phyloP scores from a whole-genome alignment of 2,888 invertebrate genomes.

The Entomobrya proxima region DNA sequence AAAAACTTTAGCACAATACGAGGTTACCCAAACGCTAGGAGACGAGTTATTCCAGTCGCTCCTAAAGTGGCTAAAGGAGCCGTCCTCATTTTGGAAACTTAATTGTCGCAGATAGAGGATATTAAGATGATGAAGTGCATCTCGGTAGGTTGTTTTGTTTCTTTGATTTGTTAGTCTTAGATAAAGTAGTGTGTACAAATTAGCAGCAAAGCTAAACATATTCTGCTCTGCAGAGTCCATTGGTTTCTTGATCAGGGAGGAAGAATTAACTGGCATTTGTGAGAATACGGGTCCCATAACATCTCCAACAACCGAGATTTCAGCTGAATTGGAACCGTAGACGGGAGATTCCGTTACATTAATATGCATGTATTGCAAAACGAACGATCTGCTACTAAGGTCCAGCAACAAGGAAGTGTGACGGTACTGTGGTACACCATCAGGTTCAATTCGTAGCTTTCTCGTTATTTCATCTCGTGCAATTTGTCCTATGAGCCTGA shows the following conservation, averaged over 20 bases:
- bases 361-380: slow-evolving; percentile 96
- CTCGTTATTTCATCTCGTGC: slow-evolving; percentile 85
- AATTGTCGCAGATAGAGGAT: slow-evolving; percentile 92
- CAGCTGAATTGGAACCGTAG: slow-evolving; percentile 92
- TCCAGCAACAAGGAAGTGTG: slow-evolving; percentile 95
- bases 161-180: slow-evolving; percentile 94
- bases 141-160: slow-evolving; percentile 86
- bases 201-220: slow-evolving; percentile 97
- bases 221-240: slow-evolving; percentile 96
- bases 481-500: slow-evolving; percentile 87
- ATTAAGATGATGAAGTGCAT: slow-evolving; percentile 92
- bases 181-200: slow-evolving; percentile 92
- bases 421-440: slow-evolving; percentile 93
- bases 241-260: slow-evolving; percentile 86
- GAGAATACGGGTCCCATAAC: slow-evolving; percentile 95
- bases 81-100: slow-evolving; percentile 93
- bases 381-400: slow-evolving; percentile 86
- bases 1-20: slow-evolving; percentile 91
- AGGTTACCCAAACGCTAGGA: slow-evolving; percentile 94
- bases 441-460: slow-evolving; percentile 86
- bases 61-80: slow-evolving; percentile 93
- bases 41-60: slow-evolving; percentile 94
- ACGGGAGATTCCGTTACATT: slow-evolving; percentile 97
- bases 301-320: slow-evolving; percentile 90
- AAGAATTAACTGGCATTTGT: slow-evolving; percentile 93